Evolutionary conservation across 2,888 invertebrate genomes (phyloP), one percentile per base, ranked within the genome.

Genomic region (Diplolepis rosae): DNA sequence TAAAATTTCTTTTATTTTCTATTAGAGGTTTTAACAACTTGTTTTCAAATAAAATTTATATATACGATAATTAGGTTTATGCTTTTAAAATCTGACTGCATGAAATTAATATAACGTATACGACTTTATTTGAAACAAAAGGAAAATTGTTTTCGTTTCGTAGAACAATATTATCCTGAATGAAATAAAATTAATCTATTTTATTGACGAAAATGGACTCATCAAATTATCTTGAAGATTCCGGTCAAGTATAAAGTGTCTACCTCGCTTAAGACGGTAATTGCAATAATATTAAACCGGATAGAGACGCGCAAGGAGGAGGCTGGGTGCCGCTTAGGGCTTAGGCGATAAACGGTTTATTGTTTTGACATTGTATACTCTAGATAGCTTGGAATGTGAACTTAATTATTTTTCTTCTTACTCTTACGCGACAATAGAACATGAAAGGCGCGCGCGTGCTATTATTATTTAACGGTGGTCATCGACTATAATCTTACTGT

Each of bases 291-390:
- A 15, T 52, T 52, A 51, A 51, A 51, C 5, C 13, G 15, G 52
- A 13, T 27, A n/a, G 5, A 28, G 1, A 15, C n/a, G 28, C 6
- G 52, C 6, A 30, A 24, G n/a, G 28, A 52, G 24, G 11, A 11
- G 1, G 24, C 9, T 22, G 28, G 28, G 52, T 52, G 28, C 52
- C 52, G 52, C 69, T 52, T 65, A 66, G 56, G 69, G 52, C 69
- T 52, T 65, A 66, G 56, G 69, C 75, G 72, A 76, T 75, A 74
- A 74, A 74, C 65, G 71, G 72, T 72, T 76, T 75, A 75, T 75
- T 70, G 76, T 76, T 76, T 72, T 68, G 68, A 75, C 76, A 76
- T 76, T 70, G 68, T 68, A 68, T 61, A 68, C 72, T 65, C 69
- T 56, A 72, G 50, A 75, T 76, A 76, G 51, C 51, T 22, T 48